Percentiles rank a stretch among this genome's conserved stretches.
Evolutionary conservation across 2,113 vertebrate species (phyloP).

Genomic region (Phaetusa simplex): DNA sequence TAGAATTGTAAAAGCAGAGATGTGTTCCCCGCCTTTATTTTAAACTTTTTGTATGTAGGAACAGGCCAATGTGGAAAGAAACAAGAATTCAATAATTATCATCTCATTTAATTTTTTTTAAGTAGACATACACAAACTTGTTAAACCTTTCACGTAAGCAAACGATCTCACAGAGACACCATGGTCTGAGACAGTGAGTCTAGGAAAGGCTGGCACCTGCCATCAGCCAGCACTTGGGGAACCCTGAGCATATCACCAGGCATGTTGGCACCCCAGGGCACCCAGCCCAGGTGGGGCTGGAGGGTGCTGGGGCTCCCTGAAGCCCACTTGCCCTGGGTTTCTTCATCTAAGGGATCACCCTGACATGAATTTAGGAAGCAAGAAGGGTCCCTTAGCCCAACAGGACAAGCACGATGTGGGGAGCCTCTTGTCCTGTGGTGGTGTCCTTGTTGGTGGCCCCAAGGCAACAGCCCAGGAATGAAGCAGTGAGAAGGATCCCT

Average conservation of each 20-base stretch:
- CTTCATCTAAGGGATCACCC: not conserved
- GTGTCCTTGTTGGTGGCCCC: not conserved
- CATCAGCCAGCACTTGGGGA: not conserved
- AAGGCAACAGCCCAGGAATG: not conserved
- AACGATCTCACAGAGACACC: not conserved
- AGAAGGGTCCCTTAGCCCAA: not conserved
- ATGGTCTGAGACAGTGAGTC: not conserved
- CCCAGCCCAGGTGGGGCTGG: not conserved
- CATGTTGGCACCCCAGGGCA: rapidly evolving
- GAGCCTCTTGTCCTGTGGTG: not conserved
- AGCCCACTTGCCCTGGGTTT: not conserved
- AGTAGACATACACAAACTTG: not conserved
- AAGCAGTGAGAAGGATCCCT: rapidly evolving
- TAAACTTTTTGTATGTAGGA: not conserved
- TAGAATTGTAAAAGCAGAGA: not conserved
- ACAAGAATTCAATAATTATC: not conserved
- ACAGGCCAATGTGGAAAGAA: not conserved
- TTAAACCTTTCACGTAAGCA: not conserved
- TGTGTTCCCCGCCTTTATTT: not conserved
- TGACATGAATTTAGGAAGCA: not conserved
- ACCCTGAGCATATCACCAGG: rapidly evolving
- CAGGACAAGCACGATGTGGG: not conserved
- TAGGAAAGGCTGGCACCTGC: not conserved
- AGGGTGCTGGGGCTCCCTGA: not conserved
- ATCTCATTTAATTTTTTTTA: not conserved